Conservation (phyloP, 92 coral and sea anemone species). For the Blastomussa wellsi region DNA sequence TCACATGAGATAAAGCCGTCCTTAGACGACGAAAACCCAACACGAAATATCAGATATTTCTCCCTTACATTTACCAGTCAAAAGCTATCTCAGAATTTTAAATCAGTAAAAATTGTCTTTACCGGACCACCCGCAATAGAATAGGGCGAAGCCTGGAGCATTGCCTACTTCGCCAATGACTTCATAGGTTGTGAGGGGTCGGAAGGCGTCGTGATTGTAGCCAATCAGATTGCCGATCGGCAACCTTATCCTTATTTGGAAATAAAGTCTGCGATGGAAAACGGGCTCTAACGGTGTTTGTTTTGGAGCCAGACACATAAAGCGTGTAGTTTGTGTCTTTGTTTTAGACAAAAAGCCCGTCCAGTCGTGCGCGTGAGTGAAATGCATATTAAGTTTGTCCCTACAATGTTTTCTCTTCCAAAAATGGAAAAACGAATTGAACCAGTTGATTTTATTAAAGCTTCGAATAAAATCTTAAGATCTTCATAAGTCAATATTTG, state of each 20-base stretch:
- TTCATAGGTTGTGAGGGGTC: constrained; percentile 60
- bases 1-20: constrained; percentile 77
- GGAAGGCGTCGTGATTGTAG: constrained; percentile 26
- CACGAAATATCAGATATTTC: constrained; percentile 38
- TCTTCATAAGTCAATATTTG: not conserved
- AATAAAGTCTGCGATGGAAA: constrained; percentile 30
- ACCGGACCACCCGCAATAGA: constrained; percentile 66
- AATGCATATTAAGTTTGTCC: not conserved
- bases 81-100: constrained; percentile 76
- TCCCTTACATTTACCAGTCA: constrained; percentile 62
- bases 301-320: constrained; percentile 7
- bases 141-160: constrained; percentile 38
- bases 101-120: constrained; percentile 60
- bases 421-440: not conserved
- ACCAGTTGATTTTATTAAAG: not conserved
- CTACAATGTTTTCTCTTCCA: not conserved
- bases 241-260: constrained; percentile 53
- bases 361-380: not conserved
- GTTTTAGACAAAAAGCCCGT: constrained; percentile 24
- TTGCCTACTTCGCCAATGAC: constrained; percentile 59
- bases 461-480: not conserved
- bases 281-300: constrained; percentile 21
- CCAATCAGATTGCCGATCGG: constrained; percentile 53
- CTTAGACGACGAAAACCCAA: constrained; percentile 49
- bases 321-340: constrained; percentile 7